These are phyloP conservation scores for Latrodectus hesperus DNA, from an alignment of 2,888 invertebrate species.

Conservation along the genomic window DNA sequence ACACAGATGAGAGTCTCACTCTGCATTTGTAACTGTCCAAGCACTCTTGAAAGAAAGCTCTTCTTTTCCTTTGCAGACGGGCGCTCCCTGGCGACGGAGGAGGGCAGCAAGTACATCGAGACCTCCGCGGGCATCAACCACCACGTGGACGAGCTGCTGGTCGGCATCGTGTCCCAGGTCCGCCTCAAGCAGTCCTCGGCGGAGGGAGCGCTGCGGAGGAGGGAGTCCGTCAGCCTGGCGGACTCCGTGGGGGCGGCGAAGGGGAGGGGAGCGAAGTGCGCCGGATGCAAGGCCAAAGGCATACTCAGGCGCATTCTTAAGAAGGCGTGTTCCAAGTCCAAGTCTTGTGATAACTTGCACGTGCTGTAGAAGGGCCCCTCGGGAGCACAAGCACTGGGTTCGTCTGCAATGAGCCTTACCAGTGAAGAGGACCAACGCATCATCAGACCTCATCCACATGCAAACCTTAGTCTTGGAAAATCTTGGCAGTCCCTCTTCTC, in stretches of 20 bases:
- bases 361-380: constrained; percentile 69
- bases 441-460: too few species aligned
- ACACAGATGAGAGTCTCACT: too few species aligned
- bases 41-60: neutral
- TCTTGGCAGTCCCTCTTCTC: too few species aligned
- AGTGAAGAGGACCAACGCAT: too few species aligned
- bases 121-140: constrained; percentile 76
- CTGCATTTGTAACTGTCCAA: too few species aligned
- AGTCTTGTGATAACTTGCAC: constrained; percentile 75
- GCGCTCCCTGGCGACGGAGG: constrained; percentile 74
- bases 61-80: constrained; percentile 73
- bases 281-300: constrained; percentile 70
- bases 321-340: constrained; percentile 72
- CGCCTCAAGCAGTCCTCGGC: constrained; percentile 72
- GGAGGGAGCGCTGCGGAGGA: constrained; percentile 61
- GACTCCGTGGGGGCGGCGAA: neutral
- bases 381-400: too few species aligned
- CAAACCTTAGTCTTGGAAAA: too few species aligned
- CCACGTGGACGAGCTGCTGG: constrained; percentile 75
- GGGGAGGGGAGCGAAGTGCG: constrained; percentile 36
- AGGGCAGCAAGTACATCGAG: constrained; percentile 75
- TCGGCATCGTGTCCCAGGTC: constrained; percentile 75
- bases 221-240: constrained; percentile 58
- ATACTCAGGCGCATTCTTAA: constrained; percentile 70
- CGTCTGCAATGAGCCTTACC: too few species aligned